Conservation (phyloP, 2,888 invertebrate genomes). For the Troilus luridus region DNA sequence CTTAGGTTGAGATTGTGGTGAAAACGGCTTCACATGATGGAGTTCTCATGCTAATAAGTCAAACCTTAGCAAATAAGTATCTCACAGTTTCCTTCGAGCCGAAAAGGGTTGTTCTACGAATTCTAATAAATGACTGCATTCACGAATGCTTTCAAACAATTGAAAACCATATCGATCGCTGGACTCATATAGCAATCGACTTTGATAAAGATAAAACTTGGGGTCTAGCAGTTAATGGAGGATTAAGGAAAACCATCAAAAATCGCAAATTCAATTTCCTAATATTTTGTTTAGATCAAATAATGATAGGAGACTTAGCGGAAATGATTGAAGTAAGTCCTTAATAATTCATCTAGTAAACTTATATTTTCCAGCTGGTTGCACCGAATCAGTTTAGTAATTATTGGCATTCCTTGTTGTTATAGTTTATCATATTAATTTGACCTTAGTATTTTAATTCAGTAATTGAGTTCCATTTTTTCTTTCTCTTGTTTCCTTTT, state of each 20-base stretch:
- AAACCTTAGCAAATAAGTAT: slow-evolving; percentile 49
- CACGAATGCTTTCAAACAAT: slow-evolving; percentile 54
- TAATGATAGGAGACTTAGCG: slow-evolving; percentile 59
- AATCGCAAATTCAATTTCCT: background rate
- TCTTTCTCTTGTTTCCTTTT: too few species aligned
- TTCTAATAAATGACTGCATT: slow-evolving; percentile 39
- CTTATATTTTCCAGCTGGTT: too few species aligned
- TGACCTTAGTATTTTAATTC: too few species aligned
- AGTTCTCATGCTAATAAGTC: slow-evolving; percentile 61
- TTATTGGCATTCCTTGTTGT: too few species aligned
- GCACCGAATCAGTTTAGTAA: too few species aligned
- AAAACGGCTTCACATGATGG: slow-evolving; percentile 62
- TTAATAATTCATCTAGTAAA: background rate
- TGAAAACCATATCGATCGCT: slow-evolving; percentile 58
- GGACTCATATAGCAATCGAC: slow-evolving; percentile 59
- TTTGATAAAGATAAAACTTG: slow-evolving; percentile 43
- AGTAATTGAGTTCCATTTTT: too few species aligned
- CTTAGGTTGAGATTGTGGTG: slow-evolving; percentile 63
- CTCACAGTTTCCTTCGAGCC: slow-evolving; percentile 62
- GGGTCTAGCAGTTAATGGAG: slow-evolving; percentile 63
- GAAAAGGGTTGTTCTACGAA: slow-evolving; percentile 57
- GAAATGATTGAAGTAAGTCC: slow-evolving; percentile 11
- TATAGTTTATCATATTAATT: too few species aligned
- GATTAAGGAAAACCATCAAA: slow-evolving; percentile 51
- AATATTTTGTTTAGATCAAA: slow-evolving; percentile 54